Percentiles rank a stretch among this genome's conserved stretches.
Conservation (phyloP, 2,888 invertebrate species). For the Omphaloscelis lunosa region DNA sequence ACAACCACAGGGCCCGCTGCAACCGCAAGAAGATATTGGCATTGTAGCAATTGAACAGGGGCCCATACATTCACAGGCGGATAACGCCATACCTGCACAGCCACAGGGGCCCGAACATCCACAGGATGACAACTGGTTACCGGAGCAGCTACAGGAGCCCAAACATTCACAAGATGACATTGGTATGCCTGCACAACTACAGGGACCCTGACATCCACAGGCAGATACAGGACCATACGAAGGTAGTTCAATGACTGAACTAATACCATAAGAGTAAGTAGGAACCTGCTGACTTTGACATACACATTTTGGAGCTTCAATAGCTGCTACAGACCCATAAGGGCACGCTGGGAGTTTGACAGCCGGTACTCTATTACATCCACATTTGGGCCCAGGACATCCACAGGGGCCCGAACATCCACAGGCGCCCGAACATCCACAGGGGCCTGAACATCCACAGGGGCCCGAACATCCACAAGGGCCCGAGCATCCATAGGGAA, state of each 20-base stretch:
- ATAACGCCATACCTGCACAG: constrained; percentile 15
- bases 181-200: constrained; percentile 33
- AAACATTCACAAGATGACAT: constrained; percentile 35
- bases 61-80: constrained; percentile 42
- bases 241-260: constrained; percentile 58
- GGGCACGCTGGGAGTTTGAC: constrained; percentile 57
- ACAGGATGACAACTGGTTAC: constrained; percentile 19
- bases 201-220: constrained; percentile 59
- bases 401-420: constrained; percentile 52
- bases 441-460: constrained; percentile 54
- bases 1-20: constrained; percentile 39
- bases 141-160: constrained; percentile 32
- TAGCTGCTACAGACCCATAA: constrained; percentile 21
- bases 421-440: constrained; percentile 56
- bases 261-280: constrained; percentile 38
- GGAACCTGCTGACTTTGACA: constrained; percentile 47
- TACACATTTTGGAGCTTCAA: constrained; percentile 61
- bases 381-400: constrained; percentile 54
- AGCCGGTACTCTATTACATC: constrained; percentile 53
- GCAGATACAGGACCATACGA: constrained; percentile 48
- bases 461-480: constrained; percentile 56
- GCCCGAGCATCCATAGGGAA: constrained; percentile 46
- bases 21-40: constrained; percentile 49
- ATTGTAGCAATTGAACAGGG: constrained; percentile 41
- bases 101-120: constrained; percentile 39